Evolutionary conservation across 2,888 invertebrate species (phyloP).

Genomic region (Watsonalla binaria): DNA sequence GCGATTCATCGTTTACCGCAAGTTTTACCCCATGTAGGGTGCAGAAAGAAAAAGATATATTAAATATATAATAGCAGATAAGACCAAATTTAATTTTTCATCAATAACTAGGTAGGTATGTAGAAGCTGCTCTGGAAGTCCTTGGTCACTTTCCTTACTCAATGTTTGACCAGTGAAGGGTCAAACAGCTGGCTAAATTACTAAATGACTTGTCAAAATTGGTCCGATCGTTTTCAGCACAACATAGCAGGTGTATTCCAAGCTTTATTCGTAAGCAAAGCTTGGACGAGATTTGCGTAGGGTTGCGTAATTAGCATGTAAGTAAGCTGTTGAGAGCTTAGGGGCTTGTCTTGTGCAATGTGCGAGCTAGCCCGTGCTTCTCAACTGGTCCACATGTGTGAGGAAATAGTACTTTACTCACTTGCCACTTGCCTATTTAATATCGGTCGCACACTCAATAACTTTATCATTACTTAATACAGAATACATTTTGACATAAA

Average conservation of each 20-base stretch:
- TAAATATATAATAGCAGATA: too few relatives aligned
- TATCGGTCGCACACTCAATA: conserved; percentile 8
- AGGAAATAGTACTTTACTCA: conserved; percentile 35
- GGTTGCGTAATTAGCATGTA: conserved; percentile 59
- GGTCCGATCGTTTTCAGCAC: neutral
- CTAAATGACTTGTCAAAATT: too few relatives aligned
- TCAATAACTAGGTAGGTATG: too few relatives aligned
- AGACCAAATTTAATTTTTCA: too few relatives aligned
- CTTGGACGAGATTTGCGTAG: conserved; percentile 23
- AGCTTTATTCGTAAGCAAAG: conserved; percentile 24
- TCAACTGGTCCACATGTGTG: conserved; percentile 29
- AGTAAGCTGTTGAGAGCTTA: conserved; percentile 57
- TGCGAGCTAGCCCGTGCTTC: conserved; percentile 26
- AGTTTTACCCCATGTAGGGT: too few relatives aligned
- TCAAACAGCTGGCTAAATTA: too few relatives aligned
- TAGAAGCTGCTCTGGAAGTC: too few relatives aligned
- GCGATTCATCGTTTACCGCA: too few relatives aligned
- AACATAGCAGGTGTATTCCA: neutral
- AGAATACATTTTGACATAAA: too few relatives aligned
- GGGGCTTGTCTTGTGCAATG: conserved; percentile 64
- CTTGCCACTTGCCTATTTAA: conserved; percentile 22
- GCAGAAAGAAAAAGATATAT: too few relatives aligned
- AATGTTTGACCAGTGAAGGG: too few relatives aligned
- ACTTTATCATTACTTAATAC: neutral
- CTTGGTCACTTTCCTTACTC: too few relatives aligned